Base-by-base conservation (phyloP, 92 coral and sea anemone genomes). In the Epizoanthus stellaris region DNA sequence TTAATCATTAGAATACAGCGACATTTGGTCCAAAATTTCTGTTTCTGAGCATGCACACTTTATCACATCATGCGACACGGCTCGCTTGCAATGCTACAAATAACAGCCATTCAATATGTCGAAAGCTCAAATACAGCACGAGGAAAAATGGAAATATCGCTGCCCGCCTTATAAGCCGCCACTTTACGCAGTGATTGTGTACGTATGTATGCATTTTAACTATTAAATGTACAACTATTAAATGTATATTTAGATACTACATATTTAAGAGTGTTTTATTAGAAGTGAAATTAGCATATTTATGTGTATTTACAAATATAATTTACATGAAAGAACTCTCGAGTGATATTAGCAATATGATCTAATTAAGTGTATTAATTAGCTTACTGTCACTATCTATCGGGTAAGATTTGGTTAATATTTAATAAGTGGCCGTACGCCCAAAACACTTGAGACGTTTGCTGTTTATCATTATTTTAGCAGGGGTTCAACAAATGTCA, bases 1-100 rank as follows among this genome's bases (percentile, higher is more conserved):
- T 10, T 9, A 52, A 3, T 52, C n/a, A n/a, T n/a, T n/a, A n/a
- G n/a, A n/a, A n/a, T n/a, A n/a, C 56, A 52, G 56, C 3, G 56
- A 52, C 3, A 52, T 52, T 9, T 52, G 15, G 56, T 52, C 56
- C 54, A 9, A 2, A 70, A 38, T 8, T 70, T 45, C 23, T 72
- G 16, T 49, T 40, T 19, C 56, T 43, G 23, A 3, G 10, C 77
- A 7, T 43, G 42, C 61, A 72, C 60, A 34, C 40, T 19, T 21
- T 57, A 19, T 47, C 57, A 61, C 57, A 72, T 47, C 13, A 64
- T 69, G 81, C 70, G 56, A 85, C 85, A 89, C 19, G 81, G 56
- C 56, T 52, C 56, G 56, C 56, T 52, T 3, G 56, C 56, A 52
- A 52, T 3, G 56, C 56, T 9, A 52, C 56, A 11, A 52, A 10